phyloP scores from a whole-genome alignment of 2,888 invertebrate species.

The Sialis fuliginosa region DNA sequence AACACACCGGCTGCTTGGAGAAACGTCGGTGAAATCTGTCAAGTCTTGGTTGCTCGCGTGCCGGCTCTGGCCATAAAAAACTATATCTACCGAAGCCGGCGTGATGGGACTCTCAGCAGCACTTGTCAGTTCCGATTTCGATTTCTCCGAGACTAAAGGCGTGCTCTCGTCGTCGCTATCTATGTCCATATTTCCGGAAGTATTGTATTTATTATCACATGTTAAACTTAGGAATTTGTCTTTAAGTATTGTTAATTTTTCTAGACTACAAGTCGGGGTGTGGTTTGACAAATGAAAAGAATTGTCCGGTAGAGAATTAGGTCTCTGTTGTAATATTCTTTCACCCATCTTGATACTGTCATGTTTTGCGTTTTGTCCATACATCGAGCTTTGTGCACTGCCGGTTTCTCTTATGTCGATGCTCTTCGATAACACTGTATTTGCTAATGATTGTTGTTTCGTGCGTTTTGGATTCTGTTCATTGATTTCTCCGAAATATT shows the following conservation, averaged over 20 bases:
- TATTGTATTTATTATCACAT: slow-evolving; percentile 5
- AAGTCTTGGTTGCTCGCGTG: not conserved
- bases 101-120: not conserved
- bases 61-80: not conserved
- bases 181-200: slow-evolving; percentile 2
- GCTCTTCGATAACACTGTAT: not conserved
- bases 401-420: not conserved
- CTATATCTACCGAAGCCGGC: not conserved
- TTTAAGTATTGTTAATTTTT: slow-evolving; percentile 20
- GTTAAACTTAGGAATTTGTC: slow-evolving; percentile 23
- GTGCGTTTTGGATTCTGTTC: no score
- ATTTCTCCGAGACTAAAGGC: slow-evolving; percentile 36
- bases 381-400: slow-evolving; percentile 6
- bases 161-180: slow-evolving; percentile 49
- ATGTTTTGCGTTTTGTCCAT: slow-evolving; percentile 7
- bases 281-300: slow-evolving; percentile 17
- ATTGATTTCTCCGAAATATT: no score
- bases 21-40: not conserved
- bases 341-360: slow-evolving; percentile 3
- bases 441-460: no score
- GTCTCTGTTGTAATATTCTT: slow-evolving; percentile 13
- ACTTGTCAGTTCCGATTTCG: slow-evolving; percentile 8
- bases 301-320: slow-evolving; percentile 6
- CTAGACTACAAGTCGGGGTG: slow-evolving; percentile 17
- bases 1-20: not conserved